Base-by-base conservation (phyloP, 2,888 invertebrate species). In the Dryocosmus kuriphilus region DNA sequence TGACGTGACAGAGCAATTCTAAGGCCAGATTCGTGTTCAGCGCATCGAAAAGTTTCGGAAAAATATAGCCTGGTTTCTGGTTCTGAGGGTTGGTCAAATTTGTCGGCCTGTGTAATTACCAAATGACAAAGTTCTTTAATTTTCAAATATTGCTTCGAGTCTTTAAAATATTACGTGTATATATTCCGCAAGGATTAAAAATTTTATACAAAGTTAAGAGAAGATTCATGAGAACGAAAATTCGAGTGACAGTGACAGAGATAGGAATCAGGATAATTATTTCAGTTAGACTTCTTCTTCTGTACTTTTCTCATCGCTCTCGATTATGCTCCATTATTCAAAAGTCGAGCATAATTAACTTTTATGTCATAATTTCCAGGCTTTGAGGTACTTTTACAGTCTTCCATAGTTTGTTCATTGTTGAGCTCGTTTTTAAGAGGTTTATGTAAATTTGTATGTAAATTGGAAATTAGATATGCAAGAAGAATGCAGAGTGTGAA, bases 341-440 rank as follows among this genome's bases (percentile, higher is more conserved):
- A 41, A 85, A 86, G 86, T 86, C 81, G 82, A 83, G 86, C 86
- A 82, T 85, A 86, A 86, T 82, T 80, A 78, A 67, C 60, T 38
- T 74, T 55, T 35, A n/a, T n/a, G n/a, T 63, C 38, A 1, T 22
- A 22, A 38, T 38, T 63, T 63, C 1, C 11, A 32, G n/a, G n/a
- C n/a, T 8, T 22, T 35, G 14, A 22, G 0, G 1, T 30, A 9
- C 55, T 22, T n/a, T 55, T 22, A 2, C 2, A 22, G 22, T 55
- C 55, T n/a, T 55, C 22, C 55, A 14, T 55, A 55, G 2, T 55
- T n/a, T 55, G 4, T 41, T 41, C 41, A 55, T n/a, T n/a, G n/a
- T n/a, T n/a, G 46, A 5, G 16, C 6, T 51, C 19, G 19, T 38
- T 51, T 51, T 24, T 27, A 6, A 24, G 24, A 24, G 5, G 27